Evolutionary conservation across 2,888 invertebrate genomes (phyloP), one percentile per base, ranked within the genome.

Genomic region (Peribatodes rhomboidaria): DNA sequence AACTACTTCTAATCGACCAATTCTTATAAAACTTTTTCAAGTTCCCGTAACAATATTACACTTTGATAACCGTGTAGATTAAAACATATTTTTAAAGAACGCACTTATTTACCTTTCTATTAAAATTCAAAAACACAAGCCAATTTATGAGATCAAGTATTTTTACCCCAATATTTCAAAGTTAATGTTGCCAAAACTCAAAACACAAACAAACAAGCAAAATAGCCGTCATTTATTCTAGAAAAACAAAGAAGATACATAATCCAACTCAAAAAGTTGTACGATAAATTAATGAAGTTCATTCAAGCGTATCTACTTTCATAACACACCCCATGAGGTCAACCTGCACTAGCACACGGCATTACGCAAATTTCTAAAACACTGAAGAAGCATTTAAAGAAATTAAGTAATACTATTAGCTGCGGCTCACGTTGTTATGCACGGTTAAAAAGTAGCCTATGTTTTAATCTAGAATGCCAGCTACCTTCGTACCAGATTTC

Each of bases 191-290:
- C 22, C 13, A 4, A 31, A 46, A 46, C 8, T 16, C 13, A 47
- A 47, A 3, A 1, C 18, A 37, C 44, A 55, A 41, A 6, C 49
- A 42, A 54, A 56, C 27, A 39, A 39, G 44, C 46, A 39, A 46
- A 52, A 42, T 56, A 49, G 46, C 31, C 47, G 54, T 35, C 58
- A 64, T 58, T 64, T 27, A 18, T 64, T 58, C 7, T 47, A 53
- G 47, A 59, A 44, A 65, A 65, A 65, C 65, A 65, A 56, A 60
- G 60, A 56, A 60, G 60, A 65, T 65, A 65, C 60, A 65, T 65
- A 65, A 65, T 65, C 65, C 65, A 52, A 56, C 35, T 65, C 56
- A 53, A 61, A 65, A 65, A 61, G 56, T 65, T 65, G 27, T 7
- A 46, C 60, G 20, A 65, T 65, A 61, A 65, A 61, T 65, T 65